Evolutionary conservation across 2,888 invertebrate genomes (phyloP), one percentile per base, ranked within the genome.

Genomic region (Chloromyia formosa): DNA sequence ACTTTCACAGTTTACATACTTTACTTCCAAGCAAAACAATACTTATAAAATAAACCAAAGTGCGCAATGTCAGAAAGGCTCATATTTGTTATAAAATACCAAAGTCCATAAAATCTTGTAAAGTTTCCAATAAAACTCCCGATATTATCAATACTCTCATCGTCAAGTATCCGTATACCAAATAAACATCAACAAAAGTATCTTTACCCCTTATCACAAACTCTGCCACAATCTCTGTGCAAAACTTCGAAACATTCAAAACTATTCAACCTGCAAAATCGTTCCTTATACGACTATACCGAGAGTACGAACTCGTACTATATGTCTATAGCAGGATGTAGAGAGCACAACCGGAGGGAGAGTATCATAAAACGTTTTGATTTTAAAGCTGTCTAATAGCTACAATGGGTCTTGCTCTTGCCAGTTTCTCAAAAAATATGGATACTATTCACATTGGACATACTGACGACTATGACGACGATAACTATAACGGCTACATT

Each of bases 311-410:
- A 35, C 27, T 7, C 27, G 27, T 35, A 35, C 27, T 35, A 35
- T 35, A 35, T 35, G 27, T 35, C 27, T 35, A 35, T 35, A 35
- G 3, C 27, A 2, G 27, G 27, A 35, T 4, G 7, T 35, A 35
- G 27, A 35, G 7, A 35, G 27, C 27, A 7, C 27, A 35, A 35
- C 27, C 27, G 27, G 27, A 35, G 27, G 27, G 3, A 35, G 7
- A 20, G 56, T 10, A 16, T 56, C 71, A 71, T 71, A 71, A 71
- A 71, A 71, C 71, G 71, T 56, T 71, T 71, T 40, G 56, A 71
- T 71, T 71, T 35, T 71, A 58, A 71, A 56, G 16, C 40, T 40
- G 58, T 71, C 71, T 71, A 71, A 71, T 71, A 42, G 71, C 35
- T 66, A 66, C 35, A 22, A 16, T 35, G n/a, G 16, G 16, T 66